phyloP scores from a whole-genome alignment of 2,888 invertebrate genomes.

The Drosophila ustulata region DNA sequence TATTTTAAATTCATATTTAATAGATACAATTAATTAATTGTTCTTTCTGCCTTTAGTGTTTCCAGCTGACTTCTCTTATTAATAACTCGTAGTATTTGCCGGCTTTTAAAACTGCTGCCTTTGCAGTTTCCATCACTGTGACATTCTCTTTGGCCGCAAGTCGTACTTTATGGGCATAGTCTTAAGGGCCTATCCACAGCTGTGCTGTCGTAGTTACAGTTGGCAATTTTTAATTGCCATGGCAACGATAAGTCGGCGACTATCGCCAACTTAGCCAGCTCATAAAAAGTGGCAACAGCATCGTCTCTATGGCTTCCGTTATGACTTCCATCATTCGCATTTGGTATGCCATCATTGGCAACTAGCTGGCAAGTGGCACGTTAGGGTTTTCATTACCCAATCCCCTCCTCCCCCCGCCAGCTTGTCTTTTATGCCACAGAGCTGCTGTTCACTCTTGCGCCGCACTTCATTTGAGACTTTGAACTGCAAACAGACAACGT shows the following conservation, averaged over 20 bases:
- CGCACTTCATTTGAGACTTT: constrained; percentile 78
- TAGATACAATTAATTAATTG: too few species aligned
- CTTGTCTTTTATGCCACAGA: constrained; percentile 15
- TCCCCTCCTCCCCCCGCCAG: constrained; percentile 6
- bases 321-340: constrained; percentile 60
- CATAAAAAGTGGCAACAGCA: constrained; percentile 64
- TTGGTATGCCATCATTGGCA: constrained; percentile 56
- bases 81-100: neutral
- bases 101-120: neutral
- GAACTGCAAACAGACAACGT: constrained; percentile 78
- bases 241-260: constrained; percentile 63
- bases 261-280: constrained; percentile 66
- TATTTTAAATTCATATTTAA: too few species aligned
- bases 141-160: neutral
- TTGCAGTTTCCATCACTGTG: neutral
- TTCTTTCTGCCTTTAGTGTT: neutral
- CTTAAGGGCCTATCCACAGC: constrained; percentile 70
- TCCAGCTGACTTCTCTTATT: neutral
- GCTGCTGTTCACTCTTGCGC: constrained; percentile 21
- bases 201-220: constrained; percentile 62
- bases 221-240: constrained; percentile 73
- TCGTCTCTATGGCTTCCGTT: constrained; percentile 70
- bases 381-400: constrained; percentile 51
- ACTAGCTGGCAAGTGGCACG: constrained; percentile 56
- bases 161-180: constrained; percentile 38